Evolutionary conservation across 2,113 vertebrate species (phyloP), one percentile per base, ranked within the genome.

Genomic region (Pelecanoides urinatrix): DNA sequence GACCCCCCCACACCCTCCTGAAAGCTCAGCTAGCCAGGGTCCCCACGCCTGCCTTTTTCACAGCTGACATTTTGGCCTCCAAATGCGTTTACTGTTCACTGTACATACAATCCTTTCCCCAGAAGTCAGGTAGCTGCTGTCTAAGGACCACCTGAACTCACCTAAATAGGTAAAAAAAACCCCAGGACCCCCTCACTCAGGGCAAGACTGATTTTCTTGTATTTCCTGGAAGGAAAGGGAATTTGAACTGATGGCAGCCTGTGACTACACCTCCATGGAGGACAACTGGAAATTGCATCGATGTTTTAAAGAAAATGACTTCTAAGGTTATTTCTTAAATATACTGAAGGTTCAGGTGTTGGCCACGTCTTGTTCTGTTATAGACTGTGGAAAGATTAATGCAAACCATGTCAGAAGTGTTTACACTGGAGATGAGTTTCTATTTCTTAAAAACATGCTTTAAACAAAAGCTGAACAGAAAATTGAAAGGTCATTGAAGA

Each of bases 111-210:
- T 17, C 30, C 23, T 42, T 65, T 36, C 20, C 50, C 25, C 30
- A 42, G 25, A 26, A 47, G 38, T 20, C 12, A 63, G 19, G 56
- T 20, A 63, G 49, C 29, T 55, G 13, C n/a, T n/a, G 29, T 13
- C n/a, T 30, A 63, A 65, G 38, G 26, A 65, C 44, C 49, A 42
- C 59, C 38, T 20, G 52, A 47, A 38, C 45, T 59, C 52, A 49
- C 16, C 16, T 40, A 56, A 72, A 44, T 3, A 25, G 27, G 40
- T 13, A 9, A 50, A 62, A 47, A 29, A 47, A 52, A 20, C 13
- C 8, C 38, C 29, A 38, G 22, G 42, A 45, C 6, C 5, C 6
- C 7, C 4, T 21, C 0, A 0, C 20, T 18, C 15, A 76, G 47
- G 13, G 7, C 26, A 72, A 10, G 25, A 9, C 34, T 10, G 21